phyloP scores from a whole-genome alignment of 1,140 invertebrate species.

The Drosophila kanapiae region DNA sequence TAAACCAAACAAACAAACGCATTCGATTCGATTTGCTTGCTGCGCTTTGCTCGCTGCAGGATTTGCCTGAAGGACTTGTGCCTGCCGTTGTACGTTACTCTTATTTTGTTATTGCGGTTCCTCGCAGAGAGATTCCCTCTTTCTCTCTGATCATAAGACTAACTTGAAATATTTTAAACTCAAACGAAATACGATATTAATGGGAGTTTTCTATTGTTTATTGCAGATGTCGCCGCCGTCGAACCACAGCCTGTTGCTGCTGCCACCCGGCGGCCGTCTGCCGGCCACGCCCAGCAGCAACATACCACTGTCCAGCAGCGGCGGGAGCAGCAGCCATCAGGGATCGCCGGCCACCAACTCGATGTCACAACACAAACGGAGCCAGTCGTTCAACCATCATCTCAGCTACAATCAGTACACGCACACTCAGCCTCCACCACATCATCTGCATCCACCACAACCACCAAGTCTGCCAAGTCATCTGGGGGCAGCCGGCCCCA shows the following conservation, averaged over 20 bases:
- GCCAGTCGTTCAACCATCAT: constrained; percentile 89
- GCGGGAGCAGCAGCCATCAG: constrained; percentile 49
- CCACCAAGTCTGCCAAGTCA: constrained; percentile 85
- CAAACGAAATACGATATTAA: constrained; percentile 1
- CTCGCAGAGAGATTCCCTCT: not conserved
- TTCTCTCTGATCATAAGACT: constrained; percentile 32
- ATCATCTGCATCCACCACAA: constrained; percentile 86
- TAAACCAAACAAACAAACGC: constrained; percentile 66
- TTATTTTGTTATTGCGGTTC: constrained; percentile 42
- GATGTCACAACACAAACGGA: constrained; percentile 87
- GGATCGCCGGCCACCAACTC: constrained; percentile 54
- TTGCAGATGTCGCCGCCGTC: constrained; percentile 87
- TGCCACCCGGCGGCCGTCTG: constrained; percentile 62
- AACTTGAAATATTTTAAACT: constrained; percentile 11
- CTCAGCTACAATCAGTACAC: constrained; percentile 88
- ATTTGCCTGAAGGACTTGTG: constrained; percentile 51
- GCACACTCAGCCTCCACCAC: constrained; percentile 86
- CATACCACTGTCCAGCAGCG: constrained; percentile 34
- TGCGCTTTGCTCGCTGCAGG: constrained; percentile 76
- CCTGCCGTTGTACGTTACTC: constrained; percentile 56
- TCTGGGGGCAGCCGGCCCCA: constrained; percentile 79
- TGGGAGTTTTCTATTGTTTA: not conserved
- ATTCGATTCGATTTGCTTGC: constrained; percentile 82
- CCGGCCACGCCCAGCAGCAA: constrained; percentile 43
- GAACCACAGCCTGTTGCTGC: constrained; percentile 68